Conservation (phyloP, 2,797 vertebrate genomes). For the Muscicapa striata region DNA sequence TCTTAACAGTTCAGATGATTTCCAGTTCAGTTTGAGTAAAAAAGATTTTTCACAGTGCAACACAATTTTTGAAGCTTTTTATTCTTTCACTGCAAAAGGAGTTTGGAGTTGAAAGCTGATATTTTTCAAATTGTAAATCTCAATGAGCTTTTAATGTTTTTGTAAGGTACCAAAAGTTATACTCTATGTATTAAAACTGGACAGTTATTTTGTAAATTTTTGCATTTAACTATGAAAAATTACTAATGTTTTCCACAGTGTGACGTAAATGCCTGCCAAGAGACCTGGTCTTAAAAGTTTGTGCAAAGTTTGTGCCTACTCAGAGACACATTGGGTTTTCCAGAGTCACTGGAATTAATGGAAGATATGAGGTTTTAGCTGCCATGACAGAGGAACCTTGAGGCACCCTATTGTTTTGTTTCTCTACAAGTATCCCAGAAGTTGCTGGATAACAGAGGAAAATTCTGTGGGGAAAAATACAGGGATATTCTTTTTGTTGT, state of each 20-base stretch:
- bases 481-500: background rate
- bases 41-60: background rate
- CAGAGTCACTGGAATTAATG: background rate
- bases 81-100: background rate
- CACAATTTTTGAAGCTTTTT: background rate
- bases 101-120: background rate
- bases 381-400: background rate
- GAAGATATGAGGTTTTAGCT: background rate
- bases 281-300: background rate
- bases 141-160: background rate
- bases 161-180: background rate
- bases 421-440: background rate
- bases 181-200: background rate
- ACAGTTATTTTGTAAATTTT: background rate
- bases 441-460: background rate
- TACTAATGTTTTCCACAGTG: background rate
- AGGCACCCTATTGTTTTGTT: background rate
- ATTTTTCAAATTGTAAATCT: background rate
- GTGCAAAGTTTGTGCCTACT: background rate
- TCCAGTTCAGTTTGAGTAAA: background rate
- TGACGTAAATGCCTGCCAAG: background rate
- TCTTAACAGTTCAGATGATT: background rate
- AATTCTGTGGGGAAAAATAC: background rate
- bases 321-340: background rate
- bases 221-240: background rate